Evolutionary conservation across 2,113 vertebrate species (phyloP), one percentile per base, ranked within the genome.

Genomic region (Uropsilus gracilis): DNA sequence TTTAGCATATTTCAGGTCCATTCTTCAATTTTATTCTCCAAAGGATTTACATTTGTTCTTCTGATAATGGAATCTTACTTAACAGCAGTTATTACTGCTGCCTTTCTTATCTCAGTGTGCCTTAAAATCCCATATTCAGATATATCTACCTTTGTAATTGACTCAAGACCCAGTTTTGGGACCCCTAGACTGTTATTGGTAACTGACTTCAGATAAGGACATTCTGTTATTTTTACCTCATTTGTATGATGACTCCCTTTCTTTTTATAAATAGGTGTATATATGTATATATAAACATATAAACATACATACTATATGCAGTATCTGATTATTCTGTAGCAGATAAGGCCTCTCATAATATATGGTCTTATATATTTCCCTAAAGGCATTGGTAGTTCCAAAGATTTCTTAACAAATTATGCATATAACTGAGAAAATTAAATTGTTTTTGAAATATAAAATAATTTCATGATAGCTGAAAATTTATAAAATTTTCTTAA

Each of bases 391-490:
- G 8, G n/a, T 6, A 85, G 18, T 9, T 17, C 44, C 53, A 8
- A 91, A 9, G 0, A 83, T 64, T 83, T 63, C 34, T 86, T 90
- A 39, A 85, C 20, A 88, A 80, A 73, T 55, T 68, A 82, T 77
- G 1, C 37, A 91, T 50, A 32, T 57, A 82, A 42, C 66, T 32
- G 75, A 87, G 10, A 83, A 44, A 71, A 71, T 11, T 75, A 9
- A 28, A 14, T 73, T 66, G 53, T 50, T 17, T 34, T 39, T 2
- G 4, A 90, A 90, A 94, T 92, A 92, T 91, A 92, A 93, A n/a
- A 8, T 77, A 46, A 83, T 69, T 95, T 89, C 5, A 66, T 55
- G 16, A 63, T 76, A n/a, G 71, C 57, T 84, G 22, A 75, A 91
- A 90, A 71, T 8, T 28, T 75, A 91, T 16, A 80, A 11, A 44